These are phyloP conservation scores for Nasonia vitripennis DNA, from an alignment of 1,140 invertebrate species.

Conservation along the genomic window DNA sequence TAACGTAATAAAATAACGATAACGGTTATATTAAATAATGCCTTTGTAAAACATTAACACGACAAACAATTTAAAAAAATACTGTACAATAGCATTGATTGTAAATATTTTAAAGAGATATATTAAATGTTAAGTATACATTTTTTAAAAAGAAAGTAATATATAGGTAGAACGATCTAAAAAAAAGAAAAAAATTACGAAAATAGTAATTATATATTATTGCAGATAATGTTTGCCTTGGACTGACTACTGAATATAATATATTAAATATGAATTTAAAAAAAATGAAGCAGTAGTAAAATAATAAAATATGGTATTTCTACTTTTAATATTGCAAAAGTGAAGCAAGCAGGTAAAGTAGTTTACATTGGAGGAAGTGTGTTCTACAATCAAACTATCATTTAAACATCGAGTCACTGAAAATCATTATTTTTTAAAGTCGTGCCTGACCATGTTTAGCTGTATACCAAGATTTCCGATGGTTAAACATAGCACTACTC, in stretches of 20 bases:
- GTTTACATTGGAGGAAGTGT: conserved; percentile 65
- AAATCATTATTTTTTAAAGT: conserved; percentile 57
- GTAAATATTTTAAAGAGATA: conserved; percentile 73
- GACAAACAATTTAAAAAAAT: conserved; percentile 66
- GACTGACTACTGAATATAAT: conserved; percentile 73
- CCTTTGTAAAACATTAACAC: conserved; percentile 72
- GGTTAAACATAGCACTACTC: conserved; percentile 33
- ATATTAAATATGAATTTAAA: conserved; percentile 58
- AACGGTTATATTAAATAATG: conserved; percentile 73
- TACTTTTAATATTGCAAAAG: conserved; percentile 73
- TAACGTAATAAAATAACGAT: conserved; percentile 64
- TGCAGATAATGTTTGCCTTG: conserved; percentile 74
- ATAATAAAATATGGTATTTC: conserved; percentile 73
- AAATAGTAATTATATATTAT: conserved; percentile 71
- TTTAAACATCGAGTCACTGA: conserved; percentile 57
- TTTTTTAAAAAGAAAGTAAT: conserved; percentile 76
- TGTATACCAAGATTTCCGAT: conserved; percentile 33
- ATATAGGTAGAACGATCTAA: conserved; percentile 72
- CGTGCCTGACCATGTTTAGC: conserved; percentile 61
- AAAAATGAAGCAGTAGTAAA: conserved; percentile 65
- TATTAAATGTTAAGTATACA: conserved; percentile 75
- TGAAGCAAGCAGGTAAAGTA: conserved; percentile 61
- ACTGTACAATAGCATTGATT: conserved; percentile 72
- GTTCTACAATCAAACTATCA: conserved; percentile 70
- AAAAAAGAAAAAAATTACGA: conserved; percentile 65